Conservation (phyloP, 2,797 vertebrate genomes). For the Hippocampus kuda region DNA sequence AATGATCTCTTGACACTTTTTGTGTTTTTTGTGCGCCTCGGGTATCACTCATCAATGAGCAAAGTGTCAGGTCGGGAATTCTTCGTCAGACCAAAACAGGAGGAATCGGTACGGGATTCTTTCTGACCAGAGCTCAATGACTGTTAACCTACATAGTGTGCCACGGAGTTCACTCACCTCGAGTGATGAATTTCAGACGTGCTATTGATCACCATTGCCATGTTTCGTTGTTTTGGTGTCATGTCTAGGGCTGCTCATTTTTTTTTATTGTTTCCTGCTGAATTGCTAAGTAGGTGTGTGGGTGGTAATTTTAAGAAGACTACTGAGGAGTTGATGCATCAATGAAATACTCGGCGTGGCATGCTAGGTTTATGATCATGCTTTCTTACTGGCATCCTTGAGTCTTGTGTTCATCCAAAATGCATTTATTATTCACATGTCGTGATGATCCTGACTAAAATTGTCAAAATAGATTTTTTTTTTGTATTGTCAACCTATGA, state of each 20-base stretch:
- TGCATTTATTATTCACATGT: background rate
- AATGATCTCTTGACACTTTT: conserved; percentile 46
- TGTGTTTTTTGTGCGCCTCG: conserved; percentile 44
- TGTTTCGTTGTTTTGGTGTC: conserved; percentile 38
- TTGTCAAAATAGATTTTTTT: background rate
- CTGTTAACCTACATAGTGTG: conserved; percentile 68
- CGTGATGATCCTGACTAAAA: background rate
- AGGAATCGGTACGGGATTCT: conserved; percentile 78
- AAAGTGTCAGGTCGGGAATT: conserved; percentile 82
- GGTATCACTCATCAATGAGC: conserved; percentile 71
- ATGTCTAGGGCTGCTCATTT: conserved; percentile 41
- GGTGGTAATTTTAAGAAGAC: conserved; percentile 35
- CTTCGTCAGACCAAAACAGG: conserved; percentile 74
- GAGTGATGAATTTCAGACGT: conserved; percentile 48
- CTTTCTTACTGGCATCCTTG: background rate
- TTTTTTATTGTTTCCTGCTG: conserved; percentile 55
- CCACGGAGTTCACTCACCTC: conserved; percentile 48
- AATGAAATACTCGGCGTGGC: conserved; percentile 30
- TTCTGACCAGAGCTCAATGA: conserved; percentile 67
- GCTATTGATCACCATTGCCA: conserved; percentile 54
- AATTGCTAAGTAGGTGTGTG: conserved; percentile 59
- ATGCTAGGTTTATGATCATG: conserved; percentile 8
- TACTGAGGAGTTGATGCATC: conserved; percentile 10
- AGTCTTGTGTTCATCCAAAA: background rate
- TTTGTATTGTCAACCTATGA: too few species aligned